These are phyloP conservation scores for Rhagium mordax DNA, from an alignment of 2,888 invertebrate genomes.

Conservation along the genomic window DNA sequence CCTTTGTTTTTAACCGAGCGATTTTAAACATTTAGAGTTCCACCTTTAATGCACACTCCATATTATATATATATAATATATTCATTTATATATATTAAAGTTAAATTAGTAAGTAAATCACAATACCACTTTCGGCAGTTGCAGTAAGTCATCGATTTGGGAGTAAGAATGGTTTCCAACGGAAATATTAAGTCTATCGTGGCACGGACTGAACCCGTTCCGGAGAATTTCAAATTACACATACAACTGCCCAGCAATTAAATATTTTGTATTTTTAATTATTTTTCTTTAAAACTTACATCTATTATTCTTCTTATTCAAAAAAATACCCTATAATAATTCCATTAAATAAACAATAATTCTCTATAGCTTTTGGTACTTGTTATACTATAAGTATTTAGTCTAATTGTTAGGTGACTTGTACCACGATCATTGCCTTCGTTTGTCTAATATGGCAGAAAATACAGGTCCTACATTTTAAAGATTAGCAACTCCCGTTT, in stretches of 20 bases:
- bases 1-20: slow-evolving; percentile 33
- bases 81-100: slow-evolving; percentile 48
- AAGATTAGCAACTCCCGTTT: slow-evolving; percentile 37
- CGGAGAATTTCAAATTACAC: slow-evolving; percentile 29
- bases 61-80: slow-evolving; percentile 54
- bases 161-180: slow-evolving; percentile 33
- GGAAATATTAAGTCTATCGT: slow-evolving; percentile 28
- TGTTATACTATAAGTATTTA: slow-evolving; percentile 57
- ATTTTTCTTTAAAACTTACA: slow-evolving; percentile 52
- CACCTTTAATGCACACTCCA: slow-evolving; percentile 65
- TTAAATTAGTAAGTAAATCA: slow-evolving; percentile 66
- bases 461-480: slow-evolving; percentile 30
- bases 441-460: slow-evolving; percentile 39
- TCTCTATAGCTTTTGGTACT: slow-evolving; percentile 64
- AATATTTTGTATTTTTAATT: slow-evolving; percentile 42
- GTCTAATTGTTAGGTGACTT: slow-evolving; percentile 59
- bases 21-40: slow-evolving; percentile 47
- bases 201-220: slow-evolving; percentile 15
- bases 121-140: slow-evolving; percentile 52
- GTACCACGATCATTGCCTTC: slow-evolving; percentile 58
- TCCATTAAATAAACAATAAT: slow-evolving; percentile 63
- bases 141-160: slow-evolving; percentile 42
- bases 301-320: slow-evolving; percentile 50
- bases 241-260: slow-evolving; percentile 47
- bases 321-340: slow-evolving; percentile 62